phyloP scores from a whole-genome alignment of 2,888 invertebrate species.

The Ernsta delagoae region DNA sequence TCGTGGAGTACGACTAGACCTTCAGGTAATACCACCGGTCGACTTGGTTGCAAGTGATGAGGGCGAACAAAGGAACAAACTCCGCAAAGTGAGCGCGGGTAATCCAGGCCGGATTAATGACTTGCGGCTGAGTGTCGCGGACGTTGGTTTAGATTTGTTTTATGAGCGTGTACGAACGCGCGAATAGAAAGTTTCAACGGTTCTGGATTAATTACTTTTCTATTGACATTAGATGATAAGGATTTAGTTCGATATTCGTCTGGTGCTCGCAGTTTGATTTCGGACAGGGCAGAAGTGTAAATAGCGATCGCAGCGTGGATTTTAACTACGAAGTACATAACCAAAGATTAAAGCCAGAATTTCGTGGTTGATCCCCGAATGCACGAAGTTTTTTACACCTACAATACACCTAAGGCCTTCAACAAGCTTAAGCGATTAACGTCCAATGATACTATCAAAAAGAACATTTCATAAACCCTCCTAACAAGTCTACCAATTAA shows the following conservation, averaged over 20 bases:
- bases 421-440: background rate
- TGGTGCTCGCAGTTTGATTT: too few species aligned
- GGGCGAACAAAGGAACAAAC: slow-evolving; percentile 19
- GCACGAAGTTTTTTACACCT: background rate
- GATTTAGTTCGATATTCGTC: too few species aligned
- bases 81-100: slow-evolving; percentile 16
- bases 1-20: background rate
- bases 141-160: slow-evolving; percentile 6
- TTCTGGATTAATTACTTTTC: too few species aligned
- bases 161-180: background rate
- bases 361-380: background rate
- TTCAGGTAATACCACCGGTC: background rate
- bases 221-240: too few species aligned
- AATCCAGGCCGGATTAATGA: slow-evolving; percentile 23
- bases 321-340: too few species aligned
- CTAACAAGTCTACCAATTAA: background rate
- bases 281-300: too few species aligned
- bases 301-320: too few species aligned
- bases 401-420: background rate
- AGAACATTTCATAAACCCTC: background rate
- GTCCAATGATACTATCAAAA: background rate
- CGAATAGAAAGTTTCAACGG: background rate
- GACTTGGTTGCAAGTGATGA: slow-evolving; percentile 13
- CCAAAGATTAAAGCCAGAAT: background rate
- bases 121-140: slow-evolving; percentile 12